Evolutionary conservation across 1,140 invertebrate species (phyloP), one percentile per base, ranked within the genome.

Genomic region (Heliothis subflexa): DNA sequence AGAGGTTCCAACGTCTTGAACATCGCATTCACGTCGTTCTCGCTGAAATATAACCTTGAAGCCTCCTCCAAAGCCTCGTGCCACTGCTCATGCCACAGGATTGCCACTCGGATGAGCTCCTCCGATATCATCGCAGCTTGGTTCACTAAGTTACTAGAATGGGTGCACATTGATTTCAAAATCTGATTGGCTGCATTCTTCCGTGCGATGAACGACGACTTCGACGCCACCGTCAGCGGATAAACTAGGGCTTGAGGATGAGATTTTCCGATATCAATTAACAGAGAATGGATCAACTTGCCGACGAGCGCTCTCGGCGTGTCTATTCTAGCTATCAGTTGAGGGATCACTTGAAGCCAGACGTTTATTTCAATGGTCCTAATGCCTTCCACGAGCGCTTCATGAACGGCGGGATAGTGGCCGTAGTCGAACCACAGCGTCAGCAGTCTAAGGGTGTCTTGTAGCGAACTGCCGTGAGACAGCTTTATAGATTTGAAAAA

Each of bases 71-170:
- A 91, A 0, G 98, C 99, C 93, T 99, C 99, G 91, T 99, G 98
- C 99, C 99, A 99, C 81, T 99, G 97, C 92, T 99, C 99, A 92
- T 99, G 99, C 99, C 99, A 99, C 1, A 99, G 94, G 78, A 99
- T 99, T 7, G 99, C 99, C 0, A 99, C 99, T 74, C 99, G 95
- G 68, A 99, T 99, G 25, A 99, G 95, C 92, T 99, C 99, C 86
- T 99, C 99, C 81, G 98, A 99, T 28, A 98, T 98, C 97, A 97
- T 97, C 83, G 98, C 96, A 0, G 98, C 99, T 92, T 99, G 98
- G 84, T 98, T 97, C 0, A 99, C 99, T 49, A 99, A 94, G 14
- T 96, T 97, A 21, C 97, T 96, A 75, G 98, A 99, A 91, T 99
- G 98, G 83, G 99, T 99, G 81, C 98, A 97, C 98, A 99, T 99